phyloP scores from a whole-genome alignment of 1,140 invertebrate genomes.

The Aricia agestis region DNA sequence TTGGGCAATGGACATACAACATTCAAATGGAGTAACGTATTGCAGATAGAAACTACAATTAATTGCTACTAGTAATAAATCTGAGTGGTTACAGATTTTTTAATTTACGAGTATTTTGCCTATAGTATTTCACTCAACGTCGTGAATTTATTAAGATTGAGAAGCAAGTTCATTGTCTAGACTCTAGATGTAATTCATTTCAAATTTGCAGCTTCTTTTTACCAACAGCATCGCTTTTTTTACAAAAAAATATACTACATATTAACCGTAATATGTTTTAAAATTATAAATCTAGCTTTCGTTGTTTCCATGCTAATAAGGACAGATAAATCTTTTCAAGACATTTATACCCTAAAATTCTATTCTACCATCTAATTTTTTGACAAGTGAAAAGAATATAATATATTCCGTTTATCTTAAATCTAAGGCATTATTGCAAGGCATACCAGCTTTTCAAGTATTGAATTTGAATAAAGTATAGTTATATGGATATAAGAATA shows the following conservation, averaged over 20 bases:
- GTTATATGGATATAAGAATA: background rate
- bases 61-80: conserved; percentile 13
- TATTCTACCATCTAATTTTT: background rate
- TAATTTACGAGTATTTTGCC: no score
- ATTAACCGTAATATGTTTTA: background rate
- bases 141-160: no score
- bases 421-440: conserved; percentile 15
- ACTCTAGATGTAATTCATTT: background rate
- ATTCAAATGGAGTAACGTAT: conserved; percentile 44
- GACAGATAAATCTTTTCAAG: background rate
- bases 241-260: background rate
- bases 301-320: background rate
- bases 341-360: background rate
- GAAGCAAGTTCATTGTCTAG: background rate
- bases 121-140: no score
- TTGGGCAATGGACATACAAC: conserved; percentile 55
- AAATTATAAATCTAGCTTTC: background rate
- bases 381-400: background rate
- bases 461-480: background rate
- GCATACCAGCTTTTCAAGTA: background rate
- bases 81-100: no score
- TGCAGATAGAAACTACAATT: background rate
- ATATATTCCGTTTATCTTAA: conserved; percentile 17
- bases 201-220: background rate
- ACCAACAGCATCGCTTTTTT: background rate